Conservation (phyloP, 2,113 vertebrate species). For the Lophius piscatorius region DNA sequence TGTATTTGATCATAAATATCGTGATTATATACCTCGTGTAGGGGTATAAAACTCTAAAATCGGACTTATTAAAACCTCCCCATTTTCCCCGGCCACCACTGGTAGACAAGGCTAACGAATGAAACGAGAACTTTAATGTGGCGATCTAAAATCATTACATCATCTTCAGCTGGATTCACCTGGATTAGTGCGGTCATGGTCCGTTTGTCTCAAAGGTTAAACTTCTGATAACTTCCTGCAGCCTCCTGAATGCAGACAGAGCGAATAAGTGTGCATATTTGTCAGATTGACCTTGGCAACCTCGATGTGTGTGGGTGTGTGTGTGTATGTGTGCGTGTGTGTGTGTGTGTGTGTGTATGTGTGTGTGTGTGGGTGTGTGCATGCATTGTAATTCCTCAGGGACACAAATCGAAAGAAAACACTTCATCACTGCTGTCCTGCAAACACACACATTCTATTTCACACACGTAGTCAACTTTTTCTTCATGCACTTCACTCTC, state of each 20-base stretch:
- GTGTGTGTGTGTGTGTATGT: conserved; percentile 11
- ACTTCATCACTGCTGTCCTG: conserved; percentile 64
- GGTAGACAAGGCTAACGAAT: too few relatives aligned
- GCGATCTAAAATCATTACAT: too few relatives aligned
- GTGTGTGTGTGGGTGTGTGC: conserved; percentile 17
- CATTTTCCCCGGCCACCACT: too few relatives aligned
- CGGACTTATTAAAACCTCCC: too few relatives aligned
- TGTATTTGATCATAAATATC: too few relatives aligned
- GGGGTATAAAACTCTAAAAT: too few relatives aligned
- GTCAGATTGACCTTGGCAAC: conserved; percentile 1
- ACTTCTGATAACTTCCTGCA: conserved; percentile 21
- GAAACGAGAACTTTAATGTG: too few relatives aligned
- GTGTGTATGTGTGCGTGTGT: conserved; percentile 4
- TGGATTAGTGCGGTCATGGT: neutral
- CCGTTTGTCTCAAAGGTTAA: conserved; percentile 20
- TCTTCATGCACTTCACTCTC: neutral
- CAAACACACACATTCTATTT: conserved; percentile 39
- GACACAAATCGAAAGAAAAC: conserved; percentile 38
- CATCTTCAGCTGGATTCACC: too few relatives aligned
- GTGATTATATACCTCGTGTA: too few relatives aligned
- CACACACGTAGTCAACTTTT: conserved; percentile 4
- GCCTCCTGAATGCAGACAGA: conserved; percentile 25
- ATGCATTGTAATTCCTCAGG: conserved; percentile 42
- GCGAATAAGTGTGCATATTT: neutral
- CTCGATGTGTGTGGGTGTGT: conserved; percentile 8